These are phyloP conservation scores for Nycteola revayana DNA, from an alignment of 2,888 invertebrate species.

Conservation along the genomic window DNA sequence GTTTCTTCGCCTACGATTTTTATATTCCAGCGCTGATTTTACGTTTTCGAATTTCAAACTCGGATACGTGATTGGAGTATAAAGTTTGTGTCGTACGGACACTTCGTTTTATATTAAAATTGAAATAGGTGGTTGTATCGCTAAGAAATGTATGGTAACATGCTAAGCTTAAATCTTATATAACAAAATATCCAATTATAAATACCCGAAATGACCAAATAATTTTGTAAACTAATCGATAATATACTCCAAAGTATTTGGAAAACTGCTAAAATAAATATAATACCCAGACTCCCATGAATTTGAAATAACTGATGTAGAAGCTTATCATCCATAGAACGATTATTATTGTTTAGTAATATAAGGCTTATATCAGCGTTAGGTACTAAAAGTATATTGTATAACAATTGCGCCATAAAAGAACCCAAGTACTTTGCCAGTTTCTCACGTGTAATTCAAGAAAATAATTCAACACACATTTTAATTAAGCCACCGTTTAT, in stretches of 20 bases:
- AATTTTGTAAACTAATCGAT: too few relatives aligned
- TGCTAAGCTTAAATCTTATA: too few relatives aligned
- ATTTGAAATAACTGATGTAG: neutral
- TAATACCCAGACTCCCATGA: neutral
- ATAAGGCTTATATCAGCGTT: conserved; percentile 47
- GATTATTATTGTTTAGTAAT: too few relatives aligned
- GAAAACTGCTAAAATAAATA: too few relatives aligned
- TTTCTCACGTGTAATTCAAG: conserved; percentile 19
- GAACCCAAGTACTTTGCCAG: conserved; percentile 25
- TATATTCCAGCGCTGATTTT: conserved; percentile 67
- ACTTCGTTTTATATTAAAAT: conserved; percentile 54
- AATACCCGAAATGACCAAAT: too few relatives aligned
- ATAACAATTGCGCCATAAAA: conserved; percentile 55
- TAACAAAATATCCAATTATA: too few relatives aligned
- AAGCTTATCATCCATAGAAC: too few relatives aligned
- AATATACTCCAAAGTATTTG: too few relatives aligned
- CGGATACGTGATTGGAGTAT: conserved; percentile 60
- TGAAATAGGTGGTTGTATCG: conserved; percentile 23
- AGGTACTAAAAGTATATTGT: too few relatives aligned
- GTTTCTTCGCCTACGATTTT: conserved; percentile 55
- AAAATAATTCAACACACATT: conserved; percentile 8
- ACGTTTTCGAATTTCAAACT: conserved; percentile 68
- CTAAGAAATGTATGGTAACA: too few relatives aligned
- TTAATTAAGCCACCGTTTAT: conserved; percentile 8
- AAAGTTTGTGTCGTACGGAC: conserved; percentile 52